Conservation (phyloP, 2,797 vertebrate species). For the Cossypha polioptera region DNA sequence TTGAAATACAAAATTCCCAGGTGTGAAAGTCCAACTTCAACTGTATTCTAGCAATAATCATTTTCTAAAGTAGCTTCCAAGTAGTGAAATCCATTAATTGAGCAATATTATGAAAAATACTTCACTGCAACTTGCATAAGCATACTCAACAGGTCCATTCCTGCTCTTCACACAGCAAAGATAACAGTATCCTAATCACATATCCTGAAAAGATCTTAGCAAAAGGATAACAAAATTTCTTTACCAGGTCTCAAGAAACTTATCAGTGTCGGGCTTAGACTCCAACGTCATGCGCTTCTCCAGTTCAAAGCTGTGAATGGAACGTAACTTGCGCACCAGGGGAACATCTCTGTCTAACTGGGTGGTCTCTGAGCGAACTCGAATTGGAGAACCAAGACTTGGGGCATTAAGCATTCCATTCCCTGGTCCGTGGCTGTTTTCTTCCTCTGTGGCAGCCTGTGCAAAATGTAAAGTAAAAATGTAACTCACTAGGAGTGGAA, state of each 20-base stretch:
- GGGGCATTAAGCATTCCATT: constrained; percentile 85
- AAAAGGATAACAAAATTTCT: constrained; percentile 28
- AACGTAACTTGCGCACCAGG: constrained; percentile 90
- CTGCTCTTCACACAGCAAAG: neutral
- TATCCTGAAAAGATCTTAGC: neutral
- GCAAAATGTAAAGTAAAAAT: neutral
- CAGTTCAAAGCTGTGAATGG: constrained; percentile 94
- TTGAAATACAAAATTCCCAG: neutral
- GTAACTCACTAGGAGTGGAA: neutral
- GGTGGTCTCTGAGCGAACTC: constrained; percentile 84
- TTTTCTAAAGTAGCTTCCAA: neutral
- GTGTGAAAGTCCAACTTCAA: neutral
- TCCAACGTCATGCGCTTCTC: constrained; percentile 89
- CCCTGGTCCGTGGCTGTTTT: constrained; percentile 87
- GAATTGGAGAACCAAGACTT: constrained; percentile 89
- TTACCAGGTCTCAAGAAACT: constrained; percentile 90
- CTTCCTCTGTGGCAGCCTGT: constrained; percentile 88
- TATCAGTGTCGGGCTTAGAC: constrained; percentile 88
- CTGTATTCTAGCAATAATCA: neutral
- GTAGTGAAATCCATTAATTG: neutral
- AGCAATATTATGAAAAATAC: neutral
- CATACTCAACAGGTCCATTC: neutral
- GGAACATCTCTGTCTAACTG: constrained; percentile 88
- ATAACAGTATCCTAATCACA: neutral
- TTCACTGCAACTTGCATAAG: neutral